phyloP scores from a whole-genome alignment of 2,888 invertebrate genomes.

The Unio delphinus region DNA sequence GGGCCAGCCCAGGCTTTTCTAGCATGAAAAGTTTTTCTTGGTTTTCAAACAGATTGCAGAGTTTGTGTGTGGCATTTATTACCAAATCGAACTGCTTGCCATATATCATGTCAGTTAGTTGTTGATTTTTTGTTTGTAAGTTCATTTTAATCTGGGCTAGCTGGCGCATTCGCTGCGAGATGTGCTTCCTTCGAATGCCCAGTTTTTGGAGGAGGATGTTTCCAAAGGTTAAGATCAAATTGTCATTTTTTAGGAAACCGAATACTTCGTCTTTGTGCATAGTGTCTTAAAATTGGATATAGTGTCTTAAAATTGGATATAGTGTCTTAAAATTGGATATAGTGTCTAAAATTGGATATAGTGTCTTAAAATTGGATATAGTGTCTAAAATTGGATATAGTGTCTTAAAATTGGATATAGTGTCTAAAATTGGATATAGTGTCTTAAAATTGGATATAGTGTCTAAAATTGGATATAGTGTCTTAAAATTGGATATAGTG shows the following conservation, averaged over 20 bases:
- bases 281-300: too few relatives aligned
- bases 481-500: too few relatives aligned
- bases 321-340: not conserved
- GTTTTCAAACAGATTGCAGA: constrained; percentile 2
- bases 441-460: too few relatives aligned
- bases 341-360: not conserved
- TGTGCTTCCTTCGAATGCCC: constrained; percentile 3
- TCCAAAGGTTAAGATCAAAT: constrained; percentile 9
- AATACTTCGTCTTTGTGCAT: constrained; percentile 10
- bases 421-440: too few relatives aligned
- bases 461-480: too few relatives aligned
- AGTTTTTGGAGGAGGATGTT: constrained; percentile 8
- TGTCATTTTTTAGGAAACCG: constrained; percentile 3
- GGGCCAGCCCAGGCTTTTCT: constrained; percentile 10
- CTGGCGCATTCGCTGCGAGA: constrained; percentile 12
- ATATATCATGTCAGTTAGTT: constrained; percentile 3
- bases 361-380: not conserved
- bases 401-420: too few relatives aligned
- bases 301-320: too few relatives aligned
- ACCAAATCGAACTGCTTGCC: constrained; percentile 4
- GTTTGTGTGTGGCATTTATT: not conserved
- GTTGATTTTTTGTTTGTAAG: constrained; percentile 1
- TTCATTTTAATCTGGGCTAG: not conserved
- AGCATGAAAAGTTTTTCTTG: not conserved
- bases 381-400: too few relatives aligned